phyloP scores from a whole-genome alignment of 2,888 invertebrate species.

The Himalopsyche japonica region DNA sequence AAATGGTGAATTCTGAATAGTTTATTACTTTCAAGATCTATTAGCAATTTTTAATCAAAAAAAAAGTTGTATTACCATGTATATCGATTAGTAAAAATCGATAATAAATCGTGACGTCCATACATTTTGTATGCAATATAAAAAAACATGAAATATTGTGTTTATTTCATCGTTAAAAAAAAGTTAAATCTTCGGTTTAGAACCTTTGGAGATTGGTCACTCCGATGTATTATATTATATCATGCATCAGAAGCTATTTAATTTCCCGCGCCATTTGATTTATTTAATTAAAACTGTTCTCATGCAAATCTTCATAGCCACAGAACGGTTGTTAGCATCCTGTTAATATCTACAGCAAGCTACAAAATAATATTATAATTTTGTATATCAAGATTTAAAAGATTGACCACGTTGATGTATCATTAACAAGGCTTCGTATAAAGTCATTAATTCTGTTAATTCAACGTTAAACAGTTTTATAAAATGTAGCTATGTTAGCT shows the following conservation, averaged over 20 bases:
- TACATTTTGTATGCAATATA: too few relatives aligned
- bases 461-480: background rate
- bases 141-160: too few relatives aligned
- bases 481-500: background rate
- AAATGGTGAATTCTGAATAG: too few relatives aligned
- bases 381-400: background rate
- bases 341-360: background rate
- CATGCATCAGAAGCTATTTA: constrained; percentile 9
- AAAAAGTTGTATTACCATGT: too few relatives aligned
- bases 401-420: background rate
- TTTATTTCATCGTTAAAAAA: too few relatives aligned
- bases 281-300: constrained; percentile 26
- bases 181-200: background rate
- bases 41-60: too few relatives aligned
- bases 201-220: background rate
- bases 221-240: background rate
- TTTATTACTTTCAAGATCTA: too few relatives aligned
- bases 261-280: constrained; percentile 21
- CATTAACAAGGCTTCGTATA: too few relatives aligned
- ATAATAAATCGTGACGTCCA: too few relatives aligned
- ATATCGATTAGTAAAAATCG: too few relatives aligned
- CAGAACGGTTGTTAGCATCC: background rate
- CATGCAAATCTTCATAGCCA: constrained; percentile 8
- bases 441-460: background rate
- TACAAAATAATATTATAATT: background rate